Percentiles rank a stretch among this genome's conserved stretches.
phyloP scores from a whole-genome alignment of 1,140 invertebrate genomes.

The Argopecten irradians region DNA sequence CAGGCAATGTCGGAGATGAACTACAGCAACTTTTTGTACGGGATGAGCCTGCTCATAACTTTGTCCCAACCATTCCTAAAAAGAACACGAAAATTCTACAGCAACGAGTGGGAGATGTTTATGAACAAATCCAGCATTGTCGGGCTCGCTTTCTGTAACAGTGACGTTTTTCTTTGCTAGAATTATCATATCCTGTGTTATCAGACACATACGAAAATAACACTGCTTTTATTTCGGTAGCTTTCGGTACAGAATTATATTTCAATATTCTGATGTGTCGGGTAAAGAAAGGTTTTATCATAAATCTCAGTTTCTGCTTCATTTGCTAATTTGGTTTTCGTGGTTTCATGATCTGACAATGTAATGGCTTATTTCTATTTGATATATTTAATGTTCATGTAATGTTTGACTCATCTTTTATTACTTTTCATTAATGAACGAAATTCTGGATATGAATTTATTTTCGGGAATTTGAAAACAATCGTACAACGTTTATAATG shows the following conservation, averaged over 20 bases:
- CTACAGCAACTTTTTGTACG: slow-evolving; percentile 45
- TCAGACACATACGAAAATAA: not conserved
- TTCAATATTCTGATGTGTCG: not conserved
- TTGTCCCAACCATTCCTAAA: slow-evolving; percentile 51
- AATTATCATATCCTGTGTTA: not conserved
- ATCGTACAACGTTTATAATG: no score
- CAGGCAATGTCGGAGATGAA: slow-evolving; percentile 49
- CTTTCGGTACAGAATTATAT: not conserved
- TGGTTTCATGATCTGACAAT: not conserved
- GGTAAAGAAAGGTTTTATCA: not conserved
- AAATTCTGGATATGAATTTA: no score
- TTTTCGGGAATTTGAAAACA: no score
- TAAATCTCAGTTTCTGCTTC: not conserved
- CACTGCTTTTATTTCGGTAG: not conserved
- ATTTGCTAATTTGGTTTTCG: not conserved
- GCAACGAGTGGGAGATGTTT: slow-evolving; percentile 51
- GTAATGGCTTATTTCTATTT: not conserved
- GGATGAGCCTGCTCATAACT: slow-evolving; percentile 47
- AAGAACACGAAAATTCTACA: slow-evolving; percentile 57
- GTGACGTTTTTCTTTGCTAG: not conserved
- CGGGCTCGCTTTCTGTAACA: slow-evolving; percentile 41
- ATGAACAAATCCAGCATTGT: slow-evolving; percentile 59
- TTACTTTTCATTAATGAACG: no score
- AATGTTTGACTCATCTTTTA: no score
- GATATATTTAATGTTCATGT: no score